Evolutionary conservation across 2,888 invertebrate species (phyloP), one percentile per base, ranked within the genome.

Genomic region (Bimastos eiseni): DNA sequence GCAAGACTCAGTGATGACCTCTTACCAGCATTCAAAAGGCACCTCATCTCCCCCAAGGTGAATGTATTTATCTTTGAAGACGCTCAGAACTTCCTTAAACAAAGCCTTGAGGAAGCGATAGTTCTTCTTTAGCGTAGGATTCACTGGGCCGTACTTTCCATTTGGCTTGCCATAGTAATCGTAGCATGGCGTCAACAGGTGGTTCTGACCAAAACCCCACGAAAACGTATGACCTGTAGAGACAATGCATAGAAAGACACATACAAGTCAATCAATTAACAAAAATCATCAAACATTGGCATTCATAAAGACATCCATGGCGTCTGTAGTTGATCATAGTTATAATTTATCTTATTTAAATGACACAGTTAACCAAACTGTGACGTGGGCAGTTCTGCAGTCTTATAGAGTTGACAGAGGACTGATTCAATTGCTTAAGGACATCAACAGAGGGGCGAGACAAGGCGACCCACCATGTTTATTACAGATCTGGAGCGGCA

Each of bases 11-110:
- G 24, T 36, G 34, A 86, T 86, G 6, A 34, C 33, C 5, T 38
- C 92, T 95, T 94, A 97, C 98, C 98, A 98, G 94, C 98, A 98
- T 89, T 96, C 95, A 93, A 97, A 96, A 44, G 96, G 96, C 0
- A 98, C 98, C 95, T 99, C 98, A 95, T 99, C 98, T 0, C 98
- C 98, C 11, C 98, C 98, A 3, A 98, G 95, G 95, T 98, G 98
- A 33, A 98, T 94, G 94, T 97, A 98, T 92, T 96, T 95, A 92
- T 98, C 98, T 0, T 97, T 97, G 94, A 98, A 98, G 21, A 97
- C 95, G n/a, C 95, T 93, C 3, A 94, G 94, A 0, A 98, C 91
- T 86, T 91, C 91, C 24, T 89, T 83, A 90, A 91, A 91, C 44
- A 91, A 88, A 34, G 89, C 34, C 83, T 90, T 44, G 37, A 98